These are phyloP conservation scores for Caenorhabditis tropicalis DNA, from an alignment of 1,140 invertebrate species.

Conservation along the genomic window DNA sequence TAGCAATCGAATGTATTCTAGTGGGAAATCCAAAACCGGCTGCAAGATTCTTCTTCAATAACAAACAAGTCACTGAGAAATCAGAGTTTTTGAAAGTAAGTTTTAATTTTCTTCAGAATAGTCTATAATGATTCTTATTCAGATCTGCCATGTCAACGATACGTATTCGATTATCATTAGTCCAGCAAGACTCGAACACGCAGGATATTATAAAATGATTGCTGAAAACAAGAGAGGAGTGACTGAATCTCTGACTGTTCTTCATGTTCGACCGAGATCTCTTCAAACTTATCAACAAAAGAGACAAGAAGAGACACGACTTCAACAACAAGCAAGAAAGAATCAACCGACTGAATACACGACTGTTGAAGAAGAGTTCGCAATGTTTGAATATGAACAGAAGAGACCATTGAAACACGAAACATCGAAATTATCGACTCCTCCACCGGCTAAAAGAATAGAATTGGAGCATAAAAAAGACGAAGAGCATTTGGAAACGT, in stretches of 20 bases:
- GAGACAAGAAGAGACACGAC: conserved; percentile 11
- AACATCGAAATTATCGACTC: conserved; percentile 55
- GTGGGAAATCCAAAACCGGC: conserved; percentile 74
- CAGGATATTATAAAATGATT: conserved; percentile 67
- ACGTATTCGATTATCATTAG: conserved; percentile 71
- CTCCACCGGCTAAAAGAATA: conserved; percentile 61
- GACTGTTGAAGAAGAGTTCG: conserved; percentile 54
- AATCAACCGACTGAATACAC: conserved; percentile 38
- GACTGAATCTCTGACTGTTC: conserved; percentile 72
- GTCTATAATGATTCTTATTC: conserved; percentile 61
- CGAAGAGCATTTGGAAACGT: conserved; percentile 54
- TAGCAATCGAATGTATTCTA: conserved; percentile 73
- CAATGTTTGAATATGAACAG: conserved; percentile 56
- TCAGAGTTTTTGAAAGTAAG: conserved; percentile 64
- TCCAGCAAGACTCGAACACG: conserved; percentile 66
- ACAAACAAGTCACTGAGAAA: conserved; percentile 72
- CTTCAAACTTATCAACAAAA: conserved; percentile 64
- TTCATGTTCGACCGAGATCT: conserved; percentile 67
- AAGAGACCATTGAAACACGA: conserved; percentile 50
- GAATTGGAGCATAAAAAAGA: conserved; percentile 45
- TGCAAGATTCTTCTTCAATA: conserved; percentile 75
- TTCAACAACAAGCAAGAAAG: conserved; percentile 4
- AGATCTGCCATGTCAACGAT: conserved; percentile 73
- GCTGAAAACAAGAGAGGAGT: conserved; percentile 74
- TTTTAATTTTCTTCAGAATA: neutral